phyloP scores from a whole-genome alignment of 2,113 vertebrate genomes.

The Corydoras maculifer region DNA sequence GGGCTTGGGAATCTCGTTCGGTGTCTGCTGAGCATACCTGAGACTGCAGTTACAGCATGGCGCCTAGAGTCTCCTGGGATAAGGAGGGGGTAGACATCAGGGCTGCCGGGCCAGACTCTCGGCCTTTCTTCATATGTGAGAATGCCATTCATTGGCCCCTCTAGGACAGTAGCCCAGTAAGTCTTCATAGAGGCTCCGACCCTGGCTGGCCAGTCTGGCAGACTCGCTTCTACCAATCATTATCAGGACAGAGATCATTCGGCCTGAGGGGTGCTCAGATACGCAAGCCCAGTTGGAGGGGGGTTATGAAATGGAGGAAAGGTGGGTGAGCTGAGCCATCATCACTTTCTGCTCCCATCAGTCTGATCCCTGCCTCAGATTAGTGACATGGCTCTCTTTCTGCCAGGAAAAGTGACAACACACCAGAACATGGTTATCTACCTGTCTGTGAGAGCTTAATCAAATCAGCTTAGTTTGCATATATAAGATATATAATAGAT shows the following conservation, averaged over 20 bases:
- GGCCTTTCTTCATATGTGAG: conserved; percentile 57
- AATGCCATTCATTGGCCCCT: conserved; percentile 64
- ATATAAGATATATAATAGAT: conserved; percentile 41
- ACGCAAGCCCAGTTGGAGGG: conserved; percentile 27
- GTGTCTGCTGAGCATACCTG: conserved; percentile 76
- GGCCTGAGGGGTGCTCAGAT: conserved; percentile 50
- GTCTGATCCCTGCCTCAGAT: conserved; percentile 56
- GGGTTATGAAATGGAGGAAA: conserved; percentile 28
- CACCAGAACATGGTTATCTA: conserved; percentile 46
- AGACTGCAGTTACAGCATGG: conserved; percentile 80
- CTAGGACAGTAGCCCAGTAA: conserved; percentile 60
- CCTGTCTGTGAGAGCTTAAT: conserved; percentile 44
- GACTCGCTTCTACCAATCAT: conserved; percentile 53
- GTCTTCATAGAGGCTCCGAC: conserved; percentile 48
- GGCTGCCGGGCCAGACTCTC: conserved; percentile 63
- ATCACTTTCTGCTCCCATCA: conserved; percentile 44
- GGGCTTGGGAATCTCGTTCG: conserved; percentile 68
- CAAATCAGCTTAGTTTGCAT: conserved; percentile 47
- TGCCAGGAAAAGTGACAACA: conserved; percentile 66
- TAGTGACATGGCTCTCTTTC: conserved; percentile 54
- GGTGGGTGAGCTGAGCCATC: conserved; percentile 44
- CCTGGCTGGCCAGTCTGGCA: conserved; percentile 55
- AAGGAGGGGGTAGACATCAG: conserved; percentile 58
- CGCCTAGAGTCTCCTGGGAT: conserved; percentile 72
- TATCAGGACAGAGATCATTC: conserved; percentile 57